phyloP scores from a whole-genome alignment of 2,888 invertebrate species.

The Diachrysia chrysitis region DNA sequence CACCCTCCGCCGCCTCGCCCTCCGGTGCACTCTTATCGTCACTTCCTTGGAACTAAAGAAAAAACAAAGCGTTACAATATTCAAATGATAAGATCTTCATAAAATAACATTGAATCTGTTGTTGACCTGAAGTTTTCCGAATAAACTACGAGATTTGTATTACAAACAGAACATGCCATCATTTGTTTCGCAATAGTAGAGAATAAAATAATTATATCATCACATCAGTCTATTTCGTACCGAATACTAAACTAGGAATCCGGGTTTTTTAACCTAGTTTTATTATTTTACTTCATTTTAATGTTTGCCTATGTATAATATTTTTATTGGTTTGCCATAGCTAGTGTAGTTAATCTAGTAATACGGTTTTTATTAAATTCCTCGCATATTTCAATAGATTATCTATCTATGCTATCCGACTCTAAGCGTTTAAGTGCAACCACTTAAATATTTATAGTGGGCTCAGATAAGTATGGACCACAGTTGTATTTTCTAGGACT shows the following conservation, averaged over 20 bases:
- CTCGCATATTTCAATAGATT: conserved; percentile 4
- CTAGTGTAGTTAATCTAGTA: conserved; percentile 4
- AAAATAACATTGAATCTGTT: not conserved
- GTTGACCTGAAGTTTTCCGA: not conserved
- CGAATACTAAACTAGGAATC: conserved; percentile 5
- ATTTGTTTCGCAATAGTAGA: conserved; percentile 19
- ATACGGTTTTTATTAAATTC: conserved; percentile 1
- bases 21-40: conserved; percentile 76
- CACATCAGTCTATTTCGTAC: conserved; percentile 14
- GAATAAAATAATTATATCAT: conserved; percentile 13
- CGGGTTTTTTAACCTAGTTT: not conserved
- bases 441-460: conserved; percentile 4
- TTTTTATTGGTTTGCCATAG: not conserved
- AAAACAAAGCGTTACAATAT: conserved; percentile 23
- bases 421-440: conserved; percentile 2
- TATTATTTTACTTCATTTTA: not conserved
- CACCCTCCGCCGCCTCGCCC: conserved; percentile 74
- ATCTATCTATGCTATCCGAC: conserved; percentile 4
- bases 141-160: not conserved
- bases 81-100: not conserved
- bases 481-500: not conserved
- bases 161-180: conserved; percentile 17
- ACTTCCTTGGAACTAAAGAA: conserved; percentile 75
- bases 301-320: not conserved
- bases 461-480: conserved; percentile 1